Evolutionary conservation across 1,140 invertebrate genomes (phyloP).

Genomic region (Pseudomyrmex dendroicus): DNA sequence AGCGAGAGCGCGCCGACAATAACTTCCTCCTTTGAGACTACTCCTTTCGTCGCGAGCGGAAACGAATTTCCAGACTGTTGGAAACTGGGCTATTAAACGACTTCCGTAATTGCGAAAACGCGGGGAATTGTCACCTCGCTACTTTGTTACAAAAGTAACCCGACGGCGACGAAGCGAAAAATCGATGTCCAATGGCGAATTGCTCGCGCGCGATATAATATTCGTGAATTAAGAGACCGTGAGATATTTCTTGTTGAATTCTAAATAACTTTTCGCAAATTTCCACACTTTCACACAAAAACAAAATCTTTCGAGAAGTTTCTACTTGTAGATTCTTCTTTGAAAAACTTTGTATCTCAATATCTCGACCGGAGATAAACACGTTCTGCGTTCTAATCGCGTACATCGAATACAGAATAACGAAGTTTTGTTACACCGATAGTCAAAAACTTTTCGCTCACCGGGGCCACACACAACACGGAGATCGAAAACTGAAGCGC

Average conservation of each 20-base stretch:
- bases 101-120: constrained; percentile 61
- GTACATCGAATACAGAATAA: not conserved
- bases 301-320: not conserved
- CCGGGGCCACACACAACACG: not conserved
- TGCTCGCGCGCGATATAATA: not conserved
- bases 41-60: constrained; percentile 56
- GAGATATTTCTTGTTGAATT: not conserved
- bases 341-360: not conserved
- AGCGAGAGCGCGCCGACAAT: constrained; percentile 39
- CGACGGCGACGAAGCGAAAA: constrained; percentile 1
- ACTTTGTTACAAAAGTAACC: constrained; percentile 41
- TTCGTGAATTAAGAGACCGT: not conserved
- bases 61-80: constrained; percentile 61
- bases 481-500: not conserved
- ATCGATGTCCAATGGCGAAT: constrained; percentile 42
- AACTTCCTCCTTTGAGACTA: constrained; percentile 59
- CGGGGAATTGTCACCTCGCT: constrained; percentile 56
- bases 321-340: not conserved
- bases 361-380: constrained; percentile 20
- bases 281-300: not conserved
- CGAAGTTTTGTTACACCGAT: not conserved
- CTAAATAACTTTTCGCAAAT: too few relatives aligned
- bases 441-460: not conserved
- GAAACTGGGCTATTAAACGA: constrained; percentile 63
- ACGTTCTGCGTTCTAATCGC: constrained; percentile 12